Base-by-base conservation (phyloP, 2,888 invertebrate species). In the Muschampia plurimacula region DNA sequence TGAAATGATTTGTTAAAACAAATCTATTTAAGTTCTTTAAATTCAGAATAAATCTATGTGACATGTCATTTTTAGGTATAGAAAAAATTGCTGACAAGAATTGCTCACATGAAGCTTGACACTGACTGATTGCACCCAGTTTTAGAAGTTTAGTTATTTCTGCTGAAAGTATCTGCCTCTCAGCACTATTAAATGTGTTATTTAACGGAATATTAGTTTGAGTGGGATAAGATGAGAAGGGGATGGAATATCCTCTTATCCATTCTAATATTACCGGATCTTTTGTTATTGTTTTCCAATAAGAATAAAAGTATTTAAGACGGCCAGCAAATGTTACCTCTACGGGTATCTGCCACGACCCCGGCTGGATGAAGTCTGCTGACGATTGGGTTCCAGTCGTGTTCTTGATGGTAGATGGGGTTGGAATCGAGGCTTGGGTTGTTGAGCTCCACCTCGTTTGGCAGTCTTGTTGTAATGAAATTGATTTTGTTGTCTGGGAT, bases 181-280 rank as follows among this genome's bases (percentile, higher is more conserved):
- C 22, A 4, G 9, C 22, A 22, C 7, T 55, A 22, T 55, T 22
- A 55, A 10, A 55, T 10, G 22, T 55, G 22, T 55, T 55, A 55
- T 55, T 55, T 22, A 55, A 10, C 3, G 55, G 55, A 55, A 55
- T 55, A 55, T 55, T 55, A 10, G 22, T 10, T 55, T 55, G 55
- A 55, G 2, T 55, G 22, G 55, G 55, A 55, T 55, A 3, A 55
- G 9, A 9, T 22, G 9, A 4, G 22, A 55, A 55, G 1, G 55
- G 55, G 4, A 55, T 22, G 55, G 55, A 55, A 22, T 55, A 28
- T 22, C 55, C 55, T 2, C 22, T 55, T 22, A 55, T 55, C 55
- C 55, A 55, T 10, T 55, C 55, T 55, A 55, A 55, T 55, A 55
- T 55, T 22, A 55, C 55, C 22, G 55, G 22, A 55, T 55, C 55